Evolutionary conservation across 2,888 invertebrate species (phyloP), one percentile per base, ranked within the genome.

Genomic region (Agrypnus murinus): DNA sequence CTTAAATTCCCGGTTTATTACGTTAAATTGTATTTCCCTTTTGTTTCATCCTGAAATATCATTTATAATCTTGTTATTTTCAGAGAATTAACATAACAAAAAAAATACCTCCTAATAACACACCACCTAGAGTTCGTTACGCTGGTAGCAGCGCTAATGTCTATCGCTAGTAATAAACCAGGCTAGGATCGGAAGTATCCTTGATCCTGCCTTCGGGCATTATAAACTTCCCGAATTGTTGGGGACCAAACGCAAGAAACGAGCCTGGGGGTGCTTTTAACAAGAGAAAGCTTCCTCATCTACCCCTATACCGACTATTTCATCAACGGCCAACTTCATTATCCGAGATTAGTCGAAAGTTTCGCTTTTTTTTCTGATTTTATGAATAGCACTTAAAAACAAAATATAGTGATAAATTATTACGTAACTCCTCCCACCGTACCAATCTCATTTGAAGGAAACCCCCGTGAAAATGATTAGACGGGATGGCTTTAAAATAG

Each of bases 201-300:
- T 36, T 15, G 57, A 57, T 57, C 36, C 43, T 59, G 59, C 40
- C 59, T 59, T 57, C 25, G 43, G 43, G 40, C 31, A 43, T 25
- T 59, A 59, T 59, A 43, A 43, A 59, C 40, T 43, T 43, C 31
- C 17, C 31, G 59, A 43, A 34, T 43, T 43, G 59, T 59, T 43
- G 43, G 25, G 40, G 59, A 31, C 19, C 43, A 59, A 19, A 25
- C 59, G 14, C 31, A 59, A 40, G 59, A 43, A 31, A 59, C 40
- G 8, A 59, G 59, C 59, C 59, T 59, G 25, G 38, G 36, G 59
- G 59, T 43, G 59, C 57, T 59, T 43, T 59, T 59, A 59, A 43
- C 59, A 43, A 59, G 59, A 38, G 19, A 59, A 34, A 15, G 12
- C n/a, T 34, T 4, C 9, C 14, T 12, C n/a, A 5, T 25, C 6